Evolutionary conservation across 2,888 invertebrate species (phyloP).

Genomic region (Endotricha flammealis): DNA sequence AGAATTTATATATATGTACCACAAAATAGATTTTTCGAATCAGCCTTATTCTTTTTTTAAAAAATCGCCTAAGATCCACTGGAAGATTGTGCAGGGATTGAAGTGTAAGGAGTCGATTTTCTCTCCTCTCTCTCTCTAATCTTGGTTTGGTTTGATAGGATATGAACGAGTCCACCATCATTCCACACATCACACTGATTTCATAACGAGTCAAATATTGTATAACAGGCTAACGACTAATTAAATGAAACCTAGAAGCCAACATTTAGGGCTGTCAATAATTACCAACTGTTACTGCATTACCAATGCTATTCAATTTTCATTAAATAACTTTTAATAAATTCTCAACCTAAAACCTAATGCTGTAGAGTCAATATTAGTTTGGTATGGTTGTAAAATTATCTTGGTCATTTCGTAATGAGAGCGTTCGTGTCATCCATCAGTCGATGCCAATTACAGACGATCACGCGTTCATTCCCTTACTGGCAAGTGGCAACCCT

Average conservation of each 20-base stretch:
- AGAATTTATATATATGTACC: too few species aligned
- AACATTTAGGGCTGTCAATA: slow-evolving; percentile 9
- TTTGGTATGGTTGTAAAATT: not conserved
- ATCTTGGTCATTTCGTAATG: slow-evolving; percentile 38
- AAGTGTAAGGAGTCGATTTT: too few species aligned
- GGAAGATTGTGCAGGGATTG: too few species aligned
- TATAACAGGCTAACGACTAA: not conserved
- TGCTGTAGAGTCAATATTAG: not conserved
- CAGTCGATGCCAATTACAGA: slow-evolving; percentile 64
- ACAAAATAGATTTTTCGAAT: too few species aligned
- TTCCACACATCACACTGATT: too few species aligned
- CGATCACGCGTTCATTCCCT: slow-evolving; percentile 57
- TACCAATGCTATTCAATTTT: not conserved
- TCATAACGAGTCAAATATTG: too few species aligned
- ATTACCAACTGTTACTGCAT: slow-evolving; percentile 6
- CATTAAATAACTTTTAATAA: not conserved
- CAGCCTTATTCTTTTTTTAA: too few species aligned
- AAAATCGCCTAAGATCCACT: too few species aligned
- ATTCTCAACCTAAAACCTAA: not conserved
- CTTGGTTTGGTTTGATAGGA: too few species aligned
- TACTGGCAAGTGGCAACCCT: slow-evolving; percentile 45
- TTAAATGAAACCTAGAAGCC: slow-evolving; percentile 3
- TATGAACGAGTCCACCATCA: too few species aligned
- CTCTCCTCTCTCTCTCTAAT: too few species aligned
- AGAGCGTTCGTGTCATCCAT: slow-evolving; percentile 47